Evolutionary conservation across 2,797 vertebrate species (phyloP).

Genomic region (Gila robusta): DNA sequence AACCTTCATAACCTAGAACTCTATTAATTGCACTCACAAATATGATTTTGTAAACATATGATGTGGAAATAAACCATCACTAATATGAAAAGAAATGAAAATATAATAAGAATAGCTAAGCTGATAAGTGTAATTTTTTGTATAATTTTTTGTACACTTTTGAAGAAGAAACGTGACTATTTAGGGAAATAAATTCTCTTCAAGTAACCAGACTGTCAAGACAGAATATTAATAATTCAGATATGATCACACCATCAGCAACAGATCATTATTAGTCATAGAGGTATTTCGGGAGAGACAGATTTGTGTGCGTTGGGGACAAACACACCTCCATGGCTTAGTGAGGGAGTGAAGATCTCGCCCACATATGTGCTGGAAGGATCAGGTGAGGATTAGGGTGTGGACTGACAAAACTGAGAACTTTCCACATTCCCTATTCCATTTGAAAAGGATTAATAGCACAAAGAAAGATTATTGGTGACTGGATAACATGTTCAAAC

Average conservation of each 20-base stretch:
- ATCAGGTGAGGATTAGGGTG: constrained; percentile 44
- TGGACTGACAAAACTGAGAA: constrained; percentile 9
- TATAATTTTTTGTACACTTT: background rate
- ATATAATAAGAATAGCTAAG: background rate
- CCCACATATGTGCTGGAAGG: constrained; percentile 49
- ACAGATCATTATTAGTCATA: constrained; percentile 49
- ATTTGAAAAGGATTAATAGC: constrained; percentile 29
- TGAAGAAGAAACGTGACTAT: background rate
- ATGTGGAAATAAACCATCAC: background rate
- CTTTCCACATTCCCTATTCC: constrained; percentile 9
- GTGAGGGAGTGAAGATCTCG: constrained; percentile 42
- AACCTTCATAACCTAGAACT: background rate
- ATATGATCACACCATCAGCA: constrained; percentile 54
- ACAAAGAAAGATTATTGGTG: background rate
- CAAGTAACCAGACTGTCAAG: constrained; percentile 13
- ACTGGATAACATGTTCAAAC: constrained; percentile 4
- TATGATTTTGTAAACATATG: background rate
- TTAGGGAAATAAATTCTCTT: background rate
- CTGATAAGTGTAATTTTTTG: no score
- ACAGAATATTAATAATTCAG: constrained; percentile 44
- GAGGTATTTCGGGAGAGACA: constrained; percentile 43
- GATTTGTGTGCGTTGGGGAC: constrained; percentile 24
- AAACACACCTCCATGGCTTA: constrained; percentile 38
- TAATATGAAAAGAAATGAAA: background rate
- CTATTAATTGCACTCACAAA: background rate